Evolutionary conservation across 2,113 vertebrate species (phyloP).

Genomic region (Eonycteris spelaea): DNA sequence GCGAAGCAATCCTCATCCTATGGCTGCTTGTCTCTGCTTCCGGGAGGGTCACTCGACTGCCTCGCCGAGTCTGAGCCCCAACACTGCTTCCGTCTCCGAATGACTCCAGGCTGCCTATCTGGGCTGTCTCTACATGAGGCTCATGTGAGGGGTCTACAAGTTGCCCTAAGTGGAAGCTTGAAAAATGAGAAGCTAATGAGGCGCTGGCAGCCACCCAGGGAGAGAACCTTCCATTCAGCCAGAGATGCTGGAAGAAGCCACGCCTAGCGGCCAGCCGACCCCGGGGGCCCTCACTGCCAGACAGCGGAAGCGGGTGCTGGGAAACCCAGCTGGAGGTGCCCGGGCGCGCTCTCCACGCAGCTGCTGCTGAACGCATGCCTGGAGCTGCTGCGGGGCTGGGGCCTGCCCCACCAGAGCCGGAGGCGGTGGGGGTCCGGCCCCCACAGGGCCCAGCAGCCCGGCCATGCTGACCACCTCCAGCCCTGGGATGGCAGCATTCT

Average conservation of each 20-base stretch:
- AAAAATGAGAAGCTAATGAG: neutral
- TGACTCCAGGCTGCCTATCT: neutral
- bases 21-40: neutral
- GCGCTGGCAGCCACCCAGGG: neutral
- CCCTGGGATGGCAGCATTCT: neutral
- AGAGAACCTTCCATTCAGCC: neutral
- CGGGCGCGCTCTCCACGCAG: neutral
- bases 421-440: rapidly evolving
- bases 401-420: neutral
- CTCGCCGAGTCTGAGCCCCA: neutral
- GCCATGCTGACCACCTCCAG: neutral
- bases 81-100: neutral
- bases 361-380: neutral
- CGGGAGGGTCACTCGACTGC: neutral
- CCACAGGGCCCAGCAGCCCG: neutral
- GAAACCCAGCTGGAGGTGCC: neutral
- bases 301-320: neutral
- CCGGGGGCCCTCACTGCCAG: rapidly evolving
- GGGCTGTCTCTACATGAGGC: neutral
- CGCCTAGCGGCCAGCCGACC: neutral
- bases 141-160: neutral
- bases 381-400: neutral
- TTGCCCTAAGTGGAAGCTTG: neutral
- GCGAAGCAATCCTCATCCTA: rapidly evolving
- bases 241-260: neutral